Base-by-base conservation (phyloP, 2,797 vertebrate genomes). In the Enteromius trimaculatus region DNA sequence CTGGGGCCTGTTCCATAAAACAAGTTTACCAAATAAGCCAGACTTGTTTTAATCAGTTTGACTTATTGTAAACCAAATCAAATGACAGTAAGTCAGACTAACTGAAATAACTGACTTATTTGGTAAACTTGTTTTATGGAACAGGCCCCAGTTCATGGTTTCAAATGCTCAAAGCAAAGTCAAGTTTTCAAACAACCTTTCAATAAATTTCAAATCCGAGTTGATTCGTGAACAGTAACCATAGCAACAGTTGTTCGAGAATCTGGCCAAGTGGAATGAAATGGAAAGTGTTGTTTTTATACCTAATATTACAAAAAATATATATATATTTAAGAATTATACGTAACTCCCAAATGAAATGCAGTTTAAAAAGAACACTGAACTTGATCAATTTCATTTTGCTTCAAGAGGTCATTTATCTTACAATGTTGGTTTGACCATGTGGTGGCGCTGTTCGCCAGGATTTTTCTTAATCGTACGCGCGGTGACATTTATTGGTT, bases 361-460 rank as follows among this genome's bases (percentile, higher is more conserved):
- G 1, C 11, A 7, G 29, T 62, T 9, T 8, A 53, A 23, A 81
- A 79, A 29, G 1, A 19, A 16, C 1, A 29, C 31, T 51, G 26
- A 31, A 55, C 21, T 55, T n/a, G 19, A 55, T 55, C n/a, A 0
- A n/a, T 10, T n/a, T 44, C 8, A 23, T 49, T 70, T 69, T 23
- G 16, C 11, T 31, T 47, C 4, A 44, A 55, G 2, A 49, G n/a
- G 42, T 51, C n/a, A 42, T 71, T 60, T 13, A 26, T 2, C 11
- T 23, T 62, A 11, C 10, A 0, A 1, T 2, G 0, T 2, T 31
- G 26, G 21, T 19, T 1, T 42, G 70, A n/a, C 87, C 93, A 75
- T 87, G 53, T 19, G 86, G 86, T 21, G 91, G 86, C 78, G 81
- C 17, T 89, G 88, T 89, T 84, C 69, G 29, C 76, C 87, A 85